Evolutionary conservation across 2,888 invertebrate genomes (phyloP).

Genomic region (Cheilosia vulpina): DNA sequence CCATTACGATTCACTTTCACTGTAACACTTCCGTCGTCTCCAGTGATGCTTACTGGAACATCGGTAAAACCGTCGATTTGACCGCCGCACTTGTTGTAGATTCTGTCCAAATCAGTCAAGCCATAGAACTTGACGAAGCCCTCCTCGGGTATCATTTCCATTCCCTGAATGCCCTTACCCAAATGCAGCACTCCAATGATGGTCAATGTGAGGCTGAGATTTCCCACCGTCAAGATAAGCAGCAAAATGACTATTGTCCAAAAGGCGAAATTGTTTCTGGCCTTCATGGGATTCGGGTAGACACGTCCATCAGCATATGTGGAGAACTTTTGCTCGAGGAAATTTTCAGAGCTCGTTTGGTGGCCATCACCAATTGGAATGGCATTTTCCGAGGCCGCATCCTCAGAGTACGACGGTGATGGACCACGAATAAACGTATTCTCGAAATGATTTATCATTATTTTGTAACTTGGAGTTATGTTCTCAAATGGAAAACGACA

Average conservation of each 20-base stretch:
- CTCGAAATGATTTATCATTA: slow-evolving; percentile 80
- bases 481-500: background rate
- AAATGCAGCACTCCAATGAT: slow-evolving; percentile 92
- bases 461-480: background rate
- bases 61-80: slow-evolving; percentile 86
- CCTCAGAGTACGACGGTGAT: slow-evolving; percentile 82
- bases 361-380: slow-evolving; percentile 78
- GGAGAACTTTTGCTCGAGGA: slow-evolving; percentile 78
- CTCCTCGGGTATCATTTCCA: slow-evolving; percentile 91
- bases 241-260: slow-evolving; percentile 91
- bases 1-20: slow-evolving; percentile 83
- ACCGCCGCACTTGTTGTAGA: slow-evolving; percentile 89
- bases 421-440: slow-evolving; percentile 82
- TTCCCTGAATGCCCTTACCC: slow-evolving; percentile 92
- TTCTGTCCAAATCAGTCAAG: slow-evolving; percentile 89
- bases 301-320: slow-evolving; percentile 72
- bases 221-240: slow-evolving; percentile 90
- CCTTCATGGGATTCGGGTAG: slow-evolving; percentile 77
- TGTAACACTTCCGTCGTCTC: slow-evolving; percentile 80
- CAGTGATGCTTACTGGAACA: slow-evolving; percentile 84
- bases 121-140: slow-evolving; percentile 92
- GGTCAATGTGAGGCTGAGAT: slow-evolving; percentile 91
- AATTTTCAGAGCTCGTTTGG: slow-evolving; percentile 77
- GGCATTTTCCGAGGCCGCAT: slow-evolving; percentile 80
- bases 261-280: slow-evolving; percentile 87